A percentile compares a stretch with the other conserved stretches of the same genome.
Evolutionary conservation across 2,113 vertebrate genomes (phyloP).

Genomic region (Acrocephalus arundinaceus): DNA sequence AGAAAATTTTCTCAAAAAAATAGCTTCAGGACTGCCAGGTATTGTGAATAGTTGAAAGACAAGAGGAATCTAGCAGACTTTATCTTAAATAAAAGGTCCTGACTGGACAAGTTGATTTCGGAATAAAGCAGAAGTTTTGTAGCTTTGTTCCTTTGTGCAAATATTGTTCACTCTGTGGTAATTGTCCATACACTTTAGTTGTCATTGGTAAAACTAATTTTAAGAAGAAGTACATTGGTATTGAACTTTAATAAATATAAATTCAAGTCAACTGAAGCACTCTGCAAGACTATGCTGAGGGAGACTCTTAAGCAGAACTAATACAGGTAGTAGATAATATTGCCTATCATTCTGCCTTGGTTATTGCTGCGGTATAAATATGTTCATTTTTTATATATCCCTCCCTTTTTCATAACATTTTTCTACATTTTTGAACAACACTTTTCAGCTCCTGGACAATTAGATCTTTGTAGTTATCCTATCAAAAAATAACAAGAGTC

Average conservation of each 20-base stretch:
- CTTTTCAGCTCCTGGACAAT: neutral
- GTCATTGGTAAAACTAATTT: neutral
- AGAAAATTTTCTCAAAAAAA: neutral
- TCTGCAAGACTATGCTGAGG: neutral
- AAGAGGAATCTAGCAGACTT: neutral
- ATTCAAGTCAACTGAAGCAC: neutral
- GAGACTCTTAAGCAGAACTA: neutral
- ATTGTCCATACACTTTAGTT: neutral
- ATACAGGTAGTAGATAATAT: neutral
- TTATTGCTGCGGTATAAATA: neutral
- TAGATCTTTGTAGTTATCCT: neutral
- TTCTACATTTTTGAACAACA: neutral
- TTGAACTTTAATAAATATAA: neutral
- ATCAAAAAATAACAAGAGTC: neutral
- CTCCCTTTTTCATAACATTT: neutral
- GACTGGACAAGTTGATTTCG: neutral
- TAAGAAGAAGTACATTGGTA: neutral
- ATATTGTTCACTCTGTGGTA: neutral
- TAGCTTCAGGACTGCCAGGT: fast-evolving
- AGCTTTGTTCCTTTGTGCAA: neutral
- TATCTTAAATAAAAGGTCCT: neutral
- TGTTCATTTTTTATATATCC: neutral
- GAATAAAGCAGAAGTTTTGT: neutral
- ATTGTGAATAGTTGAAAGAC: neutral
- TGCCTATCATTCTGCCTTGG: neutral